Base-by-base conservation (phyloP, 2,113 vertebrate genomes). In the Periophthalmodon schlosseri region DNA sequence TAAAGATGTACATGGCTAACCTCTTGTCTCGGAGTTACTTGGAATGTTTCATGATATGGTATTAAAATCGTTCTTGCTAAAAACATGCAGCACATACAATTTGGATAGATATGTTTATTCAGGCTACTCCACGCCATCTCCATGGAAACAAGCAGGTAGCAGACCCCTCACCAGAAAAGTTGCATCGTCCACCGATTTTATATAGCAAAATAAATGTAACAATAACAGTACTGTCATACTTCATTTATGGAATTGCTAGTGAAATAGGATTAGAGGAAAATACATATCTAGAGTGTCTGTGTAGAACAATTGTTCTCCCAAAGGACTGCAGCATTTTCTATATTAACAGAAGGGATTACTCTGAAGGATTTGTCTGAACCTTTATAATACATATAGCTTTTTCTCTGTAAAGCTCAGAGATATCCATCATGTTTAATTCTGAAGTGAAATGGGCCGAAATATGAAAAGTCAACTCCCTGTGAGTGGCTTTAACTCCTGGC, bases 331-430 rank as follows among this genome's bases (percentile, higher is more conserved):
- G 60, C 28, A 33, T 34, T 63, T 33, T 33, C 28, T 13, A 34
- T 34, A 34, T 63, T 63, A 63, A 34, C 28, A 20, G 60, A 34
- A 34, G 28, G 60, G 60, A 63, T 63, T 63, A 63, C 28, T 28
- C 57, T 63, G 60, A 63, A 18, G 60, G 63, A 36, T 39, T 39
- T 21, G 34, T 36, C 63, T 39, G 34, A 65, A 65, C 63, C n/a
- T 65, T 65, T 65, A n/a, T 39, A 65, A 65, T 44, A 65, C 34
- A 65, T 39, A 65, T 65, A 36, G 63, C 63, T 39, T 65, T 28
- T 20, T 65, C 34, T n/a, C 60, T 20, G 14, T 20, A 63, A 63
- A 34, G 60, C 60, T 63, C 60, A 15, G 15, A 34, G 60, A 63
- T 63, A 63, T 28, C 15, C 24, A 63, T 65, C 63, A n/a, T 65